Evolutionary conservation across 2,888 invertebrate species (phyloP).

Genomic region (Papilio elwesi): DNA sequence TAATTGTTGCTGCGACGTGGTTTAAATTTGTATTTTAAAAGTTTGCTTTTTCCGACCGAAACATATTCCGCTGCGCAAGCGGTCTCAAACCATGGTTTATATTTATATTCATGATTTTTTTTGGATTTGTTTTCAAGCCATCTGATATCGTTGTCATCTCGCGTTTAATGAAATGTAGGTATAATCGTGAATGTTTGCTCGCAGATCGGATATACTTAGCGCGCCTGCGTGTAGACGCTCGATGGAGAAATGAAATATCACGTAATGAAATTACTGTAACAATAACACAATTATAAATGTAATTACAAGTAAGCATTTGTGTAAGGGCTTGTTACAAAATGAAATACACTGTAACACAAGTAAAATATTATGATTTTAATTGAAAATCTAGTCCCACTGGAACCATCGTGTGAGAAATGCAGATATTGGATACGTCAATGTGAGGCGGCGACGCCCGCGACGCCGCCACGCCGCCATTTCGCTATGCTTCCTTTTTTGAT

Average conservation of each 20-base stretch:
- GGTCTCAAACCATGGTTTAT: conserved; percentile 81
- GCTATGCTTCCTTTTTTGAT: conserved; percentile 79
- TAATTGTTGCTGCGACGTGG: conserved; percentile 76
- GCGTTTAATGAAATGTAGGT: conserved; percentile 44
- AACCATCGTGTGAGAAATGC: conserved; percentile 79
- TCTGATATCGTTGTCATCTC: conserved; percentile 56
- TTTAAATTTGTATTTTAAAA: conserved; percentile 75
- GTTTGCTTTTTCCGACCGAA: conserved; percentile 76
- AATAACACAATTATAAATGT: conserved; percentile 76
- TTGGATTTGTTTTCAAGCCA: conserved; percentile 80
- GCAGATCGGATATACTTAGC: conserved; percentile 52
- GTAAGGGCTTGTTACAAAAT: conserved; percentile 86
- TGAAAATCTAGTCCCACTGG: conserved; percentile 88
- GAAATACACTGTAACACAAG: conserved; percentile 86
- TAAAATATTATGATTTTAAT: conserved; percentile 83
- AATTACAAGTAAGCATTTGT: conserved; percentile 85
- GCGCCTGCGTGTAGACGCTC: conserved; percentile 71
- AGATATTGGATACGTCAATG: conserved; percentile 59
- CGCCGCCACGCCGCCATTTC: conserved; percentile 56
- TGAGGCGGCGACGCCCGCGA: conserved; percentile 50
- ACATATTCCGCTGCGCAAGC: conserved; percentile 73
- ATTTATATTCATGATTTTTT: no score
- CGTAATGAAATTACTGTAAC: conserved; percentile 85
- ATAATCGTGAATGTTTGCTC: conserved; percentile 46
- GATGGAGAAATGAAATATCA: conserved; percentile 79